A percentile compares a stretch with the other conserved stretches of the same genome.
These are phyloP conservation scores for Amitus sp. DNA, from an alignment of 2,888 invertebrate species.

Conservation along the genomic window DNA sequence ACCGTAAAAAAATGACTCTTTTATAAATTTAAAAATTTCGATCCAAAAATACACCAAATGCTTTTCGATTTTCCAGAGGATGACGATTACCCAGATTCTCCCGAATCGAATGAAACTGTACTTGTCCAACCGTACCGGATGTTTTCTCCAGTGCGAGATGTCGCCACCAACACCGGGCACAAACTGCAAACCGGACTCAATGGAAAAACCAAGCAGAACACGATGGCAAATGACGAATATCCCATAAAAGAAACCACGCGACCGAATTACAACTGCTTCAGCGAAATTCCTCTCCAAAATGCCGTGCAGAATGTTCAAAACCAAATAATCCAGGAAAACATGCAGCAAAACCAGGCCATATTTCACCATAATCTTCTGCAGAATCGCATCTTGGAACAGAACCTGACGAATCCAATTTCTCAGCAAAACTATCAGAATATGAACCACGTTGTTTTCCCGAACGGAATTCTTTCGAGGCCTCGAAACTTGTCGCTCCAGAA, in stretches of 20 bases:
- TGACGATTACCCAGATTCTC: constrained; percentile 61
- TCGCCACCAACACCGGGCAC: constrained; percentile 58
- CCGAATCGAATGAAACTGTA: constrained; percentile 63
- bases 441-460: constrained; percentile 28
- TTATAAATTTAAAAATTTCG: background rate
- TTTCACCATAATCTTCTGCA: constrained; percentile 52
- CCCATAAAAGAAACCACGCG: constrained; percentile 47
- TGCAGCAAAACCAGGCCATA: constrained; percentile 57
- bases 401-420: constrained; percentile 41
- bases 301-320: constrained; percentile 63
- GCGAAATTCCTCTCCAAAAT: constrained; percentile 59
- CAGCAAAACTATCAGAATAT: constrained; percentile 41
- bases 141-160: constrained; percentile 60
- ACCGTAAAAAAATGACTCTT: too few species aligned
- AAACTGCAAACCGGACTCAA: constrained; percentile 41
- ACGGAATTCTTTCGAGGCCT: constrained; percentile 8
- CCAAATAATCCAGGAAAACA: constrained; percentile 63
- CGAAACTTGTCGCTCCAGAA: constrained; percentile 45
- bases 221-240: constrained; percentile 45
- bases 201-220: constrained; percentile 49
- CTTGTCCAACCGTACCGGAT: constrained; percentile 56
- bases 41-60: background rate
- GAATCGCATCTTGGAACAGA: constrained; percentile 47
- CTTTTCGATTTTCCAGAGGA: constrained; percentile 43
- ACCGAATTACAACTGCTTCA: constrained; percentile 54